Base-by-base conservation (phyloP, 2,113 vertebrate genomes). In the Macheiramphus alcinus region DNA sequence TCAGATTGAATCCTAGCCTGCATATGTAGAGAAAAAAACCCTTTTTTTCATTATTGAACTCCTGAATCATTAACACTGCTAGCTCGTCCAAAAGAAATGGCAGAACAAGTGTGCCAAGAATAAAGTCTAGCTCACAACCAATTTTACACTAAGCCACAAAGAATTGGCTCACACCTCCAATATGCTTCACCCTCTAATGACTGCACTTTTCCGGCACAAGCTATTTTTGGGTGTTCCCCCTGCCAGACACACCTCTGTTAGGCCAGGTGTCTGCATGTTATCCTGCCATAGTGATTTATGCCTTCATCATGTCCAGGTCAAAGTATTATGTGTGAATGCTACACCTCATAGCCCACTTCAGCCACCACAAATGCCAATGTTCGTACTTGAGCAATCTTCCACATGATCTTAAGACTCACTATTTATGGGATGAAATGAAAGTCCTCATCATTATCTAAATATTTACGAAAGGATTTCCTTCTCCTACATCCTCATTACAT, bases 251-350 rank as follows among this genome's bases (percentile, higher is more conserved):
- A 29, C 16, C 21, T 75, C 48, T 79, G 34, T 58, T 40, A 75
- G 61, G 16, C 70, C 92, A 94, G 81, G 29, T 82, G 83, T 47
- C 55, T 71, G 34, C 50, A 25, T 19, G 27, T 67, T 58, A 4
- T 42, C 50, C 79, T 90, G 87, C 19, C 84, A 61, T 9, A 76
- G 48, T 95, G 85, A 96, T 96, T 96, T 76, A 95, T 93, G 42
- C 20, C 85, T 92, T 83, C 79, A 83, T 80, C 53, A 36, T 10
- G 18, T 61, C 19, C 58, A 38, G 61, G 73, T 82, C 58, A 85
- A 56, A 75, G 22, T 40, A 11, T 2, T 47, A 16, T 29, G 32
- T 48, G 40, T 40, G 66, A 90, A 52, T 53, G 43, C 3, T 68
- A 40, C 52, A 91, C 52, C 36, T 82, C 73, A 79, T 63, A 91